These are phyloP conservation scores for Madoqua kirkii DNA, from an alignment of 2,113 vertebrate genomes.

Conservation along the genomic window DNA sequence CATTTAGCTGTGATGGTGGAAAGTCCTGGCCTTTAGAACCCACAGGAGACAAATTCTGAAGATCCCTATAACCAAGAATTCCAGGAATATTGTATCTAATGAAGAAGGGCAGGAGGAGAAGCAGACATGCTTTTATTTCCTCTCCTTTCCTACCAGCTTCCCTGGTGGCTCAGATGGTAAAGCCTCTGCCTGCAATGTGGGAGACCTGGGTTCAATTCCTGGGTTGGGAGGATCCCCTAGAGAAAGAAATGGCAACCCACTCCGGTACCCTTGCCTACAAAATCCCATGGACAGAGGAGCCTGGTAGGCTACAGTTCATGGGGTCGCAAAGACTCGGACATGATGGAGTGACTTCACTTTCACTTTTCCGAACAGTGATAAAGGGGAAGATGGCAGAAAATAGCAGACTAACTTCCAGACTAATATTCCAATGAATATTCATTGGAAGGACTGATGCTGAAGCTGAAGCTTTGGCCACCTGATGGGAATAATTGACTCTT, in stretches of 20 bases:
- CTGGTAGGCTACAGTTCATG: not conserved
- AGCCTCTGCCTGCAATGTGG: not conserved
- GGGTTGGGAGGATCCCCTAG: not conserved
- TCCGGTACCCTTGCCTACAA: fast-evolving
- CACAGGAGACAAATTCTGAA: not conserved
- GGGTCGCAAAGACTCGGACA: not conserved
- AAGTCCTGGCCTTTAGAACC: not conserved
- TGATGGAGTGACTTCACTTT: not conserved
- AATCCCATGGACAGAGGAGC: not conserved
- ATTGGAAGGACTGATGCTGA: not conserved
- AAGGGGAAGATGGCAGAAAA: not conserved
- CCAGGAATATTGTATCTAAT: not conserved
- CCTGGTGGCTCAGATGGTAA: not conserved
- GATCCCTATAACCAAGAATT: not conserved
- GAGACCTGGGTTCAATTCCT: not conserved
- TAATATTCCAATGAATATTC: not conserved
- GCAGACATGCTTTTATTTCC: not conserved
- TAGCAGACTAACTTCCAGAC: not conserved
- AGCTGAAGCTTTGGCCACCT: not conserved
- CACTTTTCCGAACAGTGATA: not conserved
- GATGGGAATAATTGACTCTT: not conserved
- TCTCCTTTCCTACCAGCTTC: not conserved
- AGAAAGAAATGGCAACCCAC: not conserved
- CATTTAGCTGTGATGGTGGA: not conserved
- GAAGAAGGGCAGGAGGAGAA: not conserved